Evolutionary conservation across 2,797 vertebrate genomes (phyloP).

Genomic region (Phrynocephalus vlangalii): DNA sequence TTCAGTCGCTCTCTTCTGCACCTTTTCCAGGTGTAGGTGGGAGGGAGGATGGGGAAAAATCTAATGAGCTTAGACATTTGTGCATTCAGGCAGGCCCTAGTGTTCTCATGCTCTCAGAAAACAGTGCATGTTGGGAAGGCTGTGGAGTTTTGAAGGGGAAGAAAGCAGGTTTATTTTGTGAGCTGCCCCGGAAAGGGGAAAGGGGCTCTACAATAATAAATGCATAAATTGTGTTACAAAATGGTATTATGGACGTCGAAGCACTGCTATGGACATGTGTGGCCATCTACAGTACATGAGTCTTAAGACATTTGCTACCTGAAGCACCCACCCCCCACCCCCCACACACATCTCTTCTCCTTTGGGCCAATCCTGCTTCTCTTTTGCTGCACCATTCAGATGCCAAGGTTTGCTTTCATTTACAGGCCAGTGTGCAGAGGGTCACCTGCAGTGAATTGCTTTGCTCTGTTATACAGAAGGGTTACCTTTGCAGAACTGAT

Average conservation of each 20-base stretch:
- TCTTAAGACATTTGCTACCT: background rate
- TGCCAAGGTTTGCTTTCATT: background rate
- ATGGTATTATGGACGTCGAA: background rate
- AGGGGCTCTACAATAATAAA: background rate
- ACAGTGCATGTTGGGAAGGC: slow-evolving; percentile 42
- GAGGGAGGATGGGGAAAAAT: slow-evolving; percentile 56
- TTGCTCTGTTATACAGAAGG: background rate
- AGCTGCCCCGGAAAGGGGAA: background rate
- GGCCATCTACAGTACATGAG: background rate
- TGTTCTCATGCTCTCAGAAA: slow-evolving; percentile 57
- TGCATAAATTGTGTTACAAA: background rate
- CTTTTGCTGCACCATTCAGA: background rate
- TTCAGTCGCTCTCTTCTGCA: no score
- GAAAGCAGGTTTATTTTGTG: slow-evolving; percentile 12
- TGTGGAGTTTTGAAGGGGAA: slow-evolving; percentile 25
- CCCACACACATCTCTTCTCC: no score
- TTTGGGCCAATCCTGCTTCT: background rate
- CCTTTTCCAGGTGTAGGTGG: no score
- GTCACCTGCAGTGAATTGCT: background rate
- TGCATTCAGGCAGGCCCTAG: slow-evolving; percentile 63
- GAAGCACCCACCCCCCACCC: background rate
- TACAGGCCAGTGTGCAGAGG: no score
- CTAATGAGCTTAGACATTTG: slow-evolving; percentile 78
- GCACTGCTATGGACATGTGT: background rate
- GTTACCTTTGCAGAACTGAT: background rate